These are phyloP conservation scores for Ceuthmochares aereus DNA, from an alignment of 2,113 vertebrate species.

Conservation along the genomic window DNA sequence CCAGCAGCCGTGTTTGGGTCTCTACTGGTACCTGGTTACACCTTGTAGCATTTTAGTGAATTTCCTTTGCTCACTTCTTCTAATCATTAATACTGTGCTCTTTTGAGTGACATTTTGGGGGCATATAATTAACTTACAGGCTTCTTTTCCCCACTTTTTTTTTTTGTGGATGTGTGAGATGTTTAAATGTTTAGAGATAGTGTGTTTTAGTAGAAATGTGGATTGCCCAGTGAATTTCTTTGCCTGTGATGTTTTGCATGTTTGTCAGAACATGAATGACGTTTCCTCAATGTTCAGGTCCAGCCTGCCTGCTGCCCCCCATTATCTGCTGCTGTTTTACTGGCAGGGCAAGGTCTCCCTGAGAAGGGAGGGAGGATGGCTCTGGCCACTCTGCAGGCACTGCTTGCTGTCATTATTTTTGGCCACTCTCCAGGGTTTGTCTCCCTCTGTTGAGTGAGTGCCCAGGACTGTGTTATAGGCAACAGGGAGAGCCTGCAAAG, in stretches of 20 bases:
- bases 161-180: background rate
- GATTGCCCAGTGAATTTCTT: background rate
- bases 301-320: background rate
- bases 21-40: background rate
- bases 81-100: background rate
- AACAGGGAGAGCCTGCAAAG: background rate
- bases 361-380: background rate
- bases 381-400: too few species aligned
- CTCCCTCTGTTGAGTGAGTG: background rate
- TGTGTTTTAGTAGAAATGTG: background rate
- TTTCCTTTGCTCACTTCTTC: background rate
- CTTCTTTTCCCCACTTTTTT: background rate
- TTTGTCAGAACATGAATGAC: background rate
- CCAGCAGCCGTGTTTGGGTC: background rate
- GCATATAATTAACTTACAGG: background rate
- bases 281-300: background rate
- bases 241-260: background rate
- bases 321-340: background rate
- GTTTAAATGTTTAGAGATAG: background rate
- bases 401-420: background rate
- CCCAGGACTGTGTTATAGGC: background rate
- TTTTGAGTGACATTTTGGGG: background rate
- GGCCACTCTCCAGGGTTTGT: background rate
- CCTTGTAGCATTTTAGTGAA: background rate
- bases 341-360: background rate